These are phyloP conservation scores for Bufo bufo DNA, from an alignment of 2,113 vertebrate species.

Conservation along the genomic window DNA sequence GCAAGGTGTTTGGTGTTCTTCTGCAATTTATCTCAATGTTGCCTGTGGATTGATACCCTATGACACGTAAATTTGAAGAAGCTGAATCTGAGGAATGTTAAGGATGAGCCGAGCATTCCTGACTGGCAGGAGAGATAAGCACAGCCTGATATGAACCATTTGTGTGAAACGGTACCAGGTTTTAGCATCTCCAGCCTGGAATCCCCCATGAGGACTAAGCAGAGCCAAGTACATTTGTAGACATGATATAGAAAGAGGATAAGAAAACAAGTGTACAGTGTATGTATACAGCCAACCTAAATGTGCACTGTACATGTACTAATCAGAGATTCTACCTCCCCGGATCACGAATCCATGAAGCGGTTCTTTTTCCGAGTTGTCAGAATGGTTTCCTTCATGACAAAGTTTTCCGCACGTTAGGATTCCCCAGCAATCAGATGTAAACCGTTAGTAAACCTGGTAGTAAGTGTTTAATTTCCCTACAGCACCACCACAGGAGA, in stretches of 20 bases:
- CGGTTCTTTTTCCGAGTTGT: no score
- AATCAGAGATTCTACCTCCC: no score
- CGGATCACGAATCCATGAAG: no score
- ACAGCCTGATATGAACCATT: slow-evolving; percentile 30
- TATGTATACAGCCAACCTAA: neutral
- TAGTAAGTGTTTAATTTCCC: no score
- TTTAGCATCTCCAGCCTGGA: slow-evolving; percentile 62
- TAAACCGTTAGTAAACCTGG: no score
- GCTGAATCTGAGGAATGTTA: slow-evolving; percentile 61
- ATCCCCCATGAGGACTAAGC: neutral
- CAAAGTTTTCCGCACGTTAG: no score
- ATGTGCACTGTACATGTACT: neutral
- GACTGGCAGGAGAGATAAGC: slow-evolving; percentile 75
- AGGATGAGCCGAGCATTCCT: slow-evolving; percentile 69
- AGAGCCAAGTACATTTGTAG: slow-evolving; percentile 11
- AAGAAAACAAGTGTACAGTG: no score
- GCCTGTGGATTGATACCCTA: slow-evolving; percentile 25
- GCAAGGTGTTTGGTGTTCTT: neutral
- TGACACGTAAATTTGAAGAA: slow-evolving; percentile 17
- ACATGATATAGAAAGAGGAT: no score
- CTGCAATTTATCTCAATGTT: neutral
- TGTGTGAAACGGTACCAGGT: slow-evolving; percentile 71
- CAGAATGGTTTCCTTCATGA: no score
- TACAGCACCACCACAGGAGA: no score
- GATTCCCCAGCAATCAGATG: no score